Evolutionary conservation across 2,797 vertebrate species (phyloP), one percentile per base, ranked within the genome.

Genomic region (Gobio occitaniae): DNA sequence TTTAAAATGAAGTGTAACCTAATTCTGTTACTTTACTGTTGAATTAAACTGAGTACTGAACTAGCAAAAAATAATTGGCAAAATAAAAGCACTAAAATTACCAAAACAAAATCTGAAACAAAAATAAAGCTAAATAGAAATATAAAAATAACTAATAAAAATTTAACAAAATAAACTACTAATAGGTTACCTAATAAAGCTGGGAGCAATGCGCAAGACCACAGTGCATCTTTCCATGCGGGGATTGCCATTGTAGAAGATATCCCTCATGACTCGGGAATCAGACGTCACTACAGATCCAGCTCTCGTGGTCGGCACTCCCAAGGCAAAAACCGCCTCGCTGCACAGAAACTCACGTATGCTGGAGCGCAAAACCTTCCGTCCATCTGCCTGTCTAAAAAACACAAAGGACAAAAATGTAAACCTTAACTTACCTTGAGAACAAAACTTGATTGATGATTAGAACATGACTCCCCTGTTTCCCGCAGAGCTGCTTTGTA

Each of bases 301-400:
- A 0, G 97, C 98, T 86, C 98, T 96, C 0, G 98, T 99, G 61
- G 96, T 99, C 36, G 97, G 98, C 6, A 99, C 87, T 0, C 98
- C 97, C 48, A 99, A 94, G 89, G 96, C 96, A 84, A 95, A 96
- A 96, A 99, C 96, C 0, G 97, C 98, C 91, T 99, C 98, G 0
- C 98, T 99, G 93, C 98, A 99, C 84, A 99, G 95, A 91, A 99
- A 99, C 93, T 99, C 98, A 36, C 98, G 95, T 50, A 99, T 96
- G 88, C 98, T 99, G 0, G 98, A 99, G 41, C 97, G 96, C 89
- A 99, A 93, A 0, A 99, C 98, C n/a, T 99, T 99, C 13, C 97
- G 96, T 1, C 98, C 98, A 15, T 99, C 98, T 0, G 97, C 97
- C 88, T 97, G 97, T 56, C 98, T 99, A 86, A 25, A 59, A 52